Base-by-base conservation (phyloP, 2,797 vertebrate genomes). In the Hemibagrus guttatus region DNA sequence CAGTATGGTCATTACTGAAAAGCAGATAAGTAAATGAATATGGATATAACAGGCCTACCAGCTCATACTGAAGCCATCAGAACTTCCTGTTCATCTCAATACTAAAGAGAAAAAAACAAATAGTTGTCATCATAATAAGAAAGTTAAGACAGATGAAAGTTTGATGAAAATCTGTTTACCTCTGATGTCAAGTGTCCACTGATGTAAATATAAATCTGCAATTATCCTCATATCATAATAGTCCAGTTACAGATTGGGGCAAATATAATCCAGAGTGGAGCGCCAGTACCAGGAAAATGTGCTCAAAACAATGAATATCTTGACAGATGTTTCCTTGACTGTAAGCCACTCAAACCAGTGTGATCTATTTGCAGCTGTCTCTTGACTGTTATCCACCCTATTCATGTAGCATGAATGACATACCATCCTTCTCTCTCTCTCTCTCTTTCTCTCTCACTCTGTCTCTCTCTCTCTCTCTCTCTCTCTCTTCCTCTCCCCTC, bases 331-430 rank as follows among this genome's bases (percentile, higher is more conserved):
- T 83, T 83, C 58, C 71, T 81, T 68, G 11, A 84, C 86, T 87
- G 74, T 78, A 85, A 58, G 84, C 63, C 80, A 84, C 85, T 90
- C 88, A 81, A 82, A 80, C 86, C 79, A 86, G 46, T 68, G 75
- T 81, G 52, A 71, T 84, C 87, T 80, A 84, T 80, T 83, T 85
- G 87, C 84, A 83, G 84, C 80, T 89, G 87, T 93, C 84, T 87
- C 89, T 80, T 85, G 85, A 84, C 64, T 87, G 74, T 89, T 90
- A 84, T 88, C 87, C 87, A 90, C 78, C 76, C 83, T 89, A 91
- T 91, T 63, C 83, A 91, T 93, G 89, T 92, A 88, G 89, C 90
- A 92, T 87, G 84, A 91, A 89, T 80, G 74, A 91, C 72, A 91
- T 89, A 84, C 85, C 83, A 46, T 83, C 76, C 58, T 80, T 17